phyloP scores from a whole-genome alignment of 1,140 invertebrate genomes.

The Drosophila sp. region DNA sequence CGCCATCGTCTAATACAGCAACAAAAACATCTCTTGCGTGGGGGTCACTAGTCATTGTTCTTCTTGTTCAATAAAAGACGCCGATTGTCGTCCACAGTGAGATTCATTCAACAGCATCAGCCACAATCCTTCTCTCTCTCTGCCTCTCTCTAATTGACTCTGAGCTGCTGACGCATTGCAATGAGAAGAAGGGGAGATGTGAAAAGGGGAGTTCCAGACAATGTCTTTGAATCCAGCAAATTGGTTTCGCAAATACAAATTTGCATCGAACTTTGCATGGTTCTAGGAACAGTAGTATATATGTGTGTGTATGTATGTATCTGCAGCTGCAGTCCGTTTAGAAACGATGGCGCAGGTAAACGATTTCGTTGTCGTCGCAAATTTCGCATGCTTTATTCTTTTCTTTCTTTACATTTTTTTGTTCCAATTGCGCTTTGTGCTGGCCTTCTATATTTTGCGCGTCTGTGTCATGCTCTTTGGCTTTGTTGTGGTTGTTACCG shows the following conservation, averaged over 20 bases:
- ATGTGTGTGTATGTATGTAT: conserved; percentile 30
- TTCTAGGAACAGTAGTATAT: conserved; percentile 27
- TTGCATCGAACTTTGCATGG: conserved; percentile 37
- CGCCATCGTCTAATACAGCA: conserved; percentile 43
- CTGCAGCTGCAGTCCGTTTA: conserved; percentile 51
- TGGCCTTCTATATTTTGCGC: conserved; percentile 51
- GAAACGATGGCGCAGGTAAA: conserved; percentile 50
- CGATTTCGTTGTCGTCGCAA: conserved; percentile 39
- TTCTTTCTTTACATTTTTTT: conserved; percentile 62
- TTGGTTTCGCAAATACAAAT: conserved; percentile 31
- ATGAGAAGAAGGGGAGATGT: conserved; percentile 4
- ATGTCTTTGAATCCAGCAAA: conserved; percentile 35
- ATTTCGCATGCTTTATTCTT: conserved; percentile 62
- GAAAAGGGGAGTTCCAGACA: conserved; percentile 5
- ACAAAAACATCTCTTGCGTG: conserved; percentile 61
- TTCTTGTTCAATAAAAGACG: conserved; percentile 66
- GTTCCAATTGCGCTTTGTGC: conserved; percentile 64
- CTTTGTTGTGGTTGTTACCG: conserved; percentile 49
- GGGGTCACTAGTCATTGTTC: conserved; percentile 45
- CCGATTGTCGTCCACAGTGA: conserved; percentile 27
- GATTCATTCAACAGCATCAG: conserved; percentile 68
- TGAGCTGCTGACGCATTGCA: conserved; percentile 63
- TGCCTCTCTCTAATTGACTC: background rate
- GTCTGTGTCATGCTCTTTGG: conserved; percentile 64
- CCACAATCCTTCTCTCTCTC: background rate